Conservation (phyloP, 2,113 vertebrate genomes). For the Murina feae region DNA sequence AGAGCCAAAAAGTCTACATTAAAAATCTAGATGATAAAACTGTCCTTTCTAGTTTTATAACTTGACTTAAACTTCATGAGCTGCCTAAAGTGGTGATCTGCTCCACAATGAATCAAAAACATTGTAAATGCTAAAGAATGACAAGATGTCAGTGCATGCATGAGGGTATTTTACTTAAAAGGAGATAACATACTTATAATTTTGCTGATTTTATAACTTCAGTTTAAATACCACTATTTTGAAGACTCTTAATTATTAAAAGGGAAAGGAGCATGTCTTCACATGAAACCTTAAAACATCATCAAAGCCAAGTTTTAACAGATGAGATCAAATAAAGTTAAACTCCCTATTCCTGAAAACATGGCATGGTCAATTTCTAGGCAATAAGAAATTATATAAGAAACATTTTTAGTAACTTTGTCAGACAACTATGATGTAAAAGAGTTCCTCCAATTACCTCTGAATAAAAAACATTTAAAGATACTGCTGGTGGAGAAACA, state of each 20-base stretch:
- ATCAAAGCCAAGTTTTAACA: slow-evolving; percentile 27
- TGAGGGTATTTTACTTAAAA: slow-evolving; percentile 34
- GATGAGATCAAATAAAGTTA: slow-evolving; percentile 6
- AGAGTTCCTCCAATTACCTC: not conserved
- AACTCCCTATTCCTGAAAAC: slow-evolving; percentile 12
- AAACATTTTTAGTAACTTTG: not conserved
- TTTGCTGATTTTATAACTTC: slow-evolving; percentile 20
- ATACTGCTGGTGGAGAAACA: not conserved
- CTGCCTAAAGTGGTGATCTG: not conserved
- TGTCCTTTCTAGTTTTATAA: slow-evolving; percentile 25
- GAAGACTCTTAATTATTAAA: slow-evolving; percentile 25
- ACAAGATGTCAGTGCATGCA: not conserved
- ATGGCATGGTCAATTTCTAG: not conserved
- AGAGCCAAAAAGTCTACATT: slow-evolving; percentile 21
- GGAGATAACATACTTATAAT: not conserved
- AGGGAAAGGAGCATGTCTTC: not conserved
- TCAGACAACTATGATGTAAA: not conserved
- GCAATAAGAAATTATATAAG: not conserved
- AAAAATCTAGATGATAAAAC: not conserved
- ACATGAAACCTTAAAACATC: slow-evolving; percentile 2
- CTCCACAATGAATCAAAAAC: not conserved
- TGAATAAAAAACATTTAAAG: not conserved
- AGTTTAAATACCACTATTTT: slow-evolving; percentile 15
- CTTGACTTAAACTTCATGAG: not conserved
- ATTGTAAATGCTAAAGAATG: not conserved